Base-by-base conservation (phyloP, 2,888 invertebrate species). In the Pollenia griseotomentosa region DNA sequence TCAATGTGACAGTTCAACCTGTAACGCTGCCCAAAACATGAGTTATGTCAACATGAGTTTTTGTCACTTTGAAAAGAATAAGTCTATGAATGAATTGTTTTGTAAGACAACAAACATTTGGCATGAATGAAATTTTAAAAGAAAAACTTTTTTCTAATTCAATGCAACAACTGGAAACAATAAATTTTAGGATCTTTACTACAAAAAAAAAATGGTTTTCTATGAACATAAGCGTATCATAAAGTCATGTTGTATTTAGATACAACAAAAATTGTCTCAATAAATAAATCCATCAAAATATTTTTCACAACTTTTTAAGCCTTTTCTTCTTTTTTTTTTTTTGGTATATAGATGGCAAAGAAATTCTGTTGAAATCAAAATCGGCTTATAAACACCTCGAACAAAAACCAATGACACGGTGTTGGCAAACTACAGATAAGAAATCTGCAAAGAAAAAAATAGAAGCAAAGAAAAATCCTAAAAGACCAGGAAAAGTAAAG, bases 281-380 rank as follows among this genome's bases (percentile, higher is more conserved):
- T 78, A 88, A 73, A 74, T 75, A 88, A 88, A 85, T 83, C 80
- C 89, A 91, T 90, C 91, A 91, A 91, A 92, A 92, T 91, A 91
- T 91, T 91, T 89, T 90, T 82, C 70, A 88, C 83, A 89, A 89
- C 88, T 88, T 87, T 83, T 61, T 88, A 89, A 90, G 88, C 88
- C 89, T 48, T 83, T 87, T 44, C 3, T 2, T n/a, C 7, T n/a
- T 57, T 11, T 7, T 8, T n/a, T 57, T 11, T 7, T 8, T 12
- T 55, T 66, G n/a, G 46, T n/a, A 65, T n/a, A 65, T 46, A 7
- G 65, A 53, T 44, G 48, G 23, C 53, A 40, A 23, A 40, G 33
- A 88, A 89, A 89, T 91, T 91, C 90, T 88, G 74, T 87, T 85
- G 91, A 90, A 91, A 90, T 90, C 89, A 89, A 91, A 90, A 91